These are phyloP conservation scores for Meleagris gallopavo DNA, from an alignment of 2,113 vertebrate genomes.

Conservation along the genomic window DNA sequence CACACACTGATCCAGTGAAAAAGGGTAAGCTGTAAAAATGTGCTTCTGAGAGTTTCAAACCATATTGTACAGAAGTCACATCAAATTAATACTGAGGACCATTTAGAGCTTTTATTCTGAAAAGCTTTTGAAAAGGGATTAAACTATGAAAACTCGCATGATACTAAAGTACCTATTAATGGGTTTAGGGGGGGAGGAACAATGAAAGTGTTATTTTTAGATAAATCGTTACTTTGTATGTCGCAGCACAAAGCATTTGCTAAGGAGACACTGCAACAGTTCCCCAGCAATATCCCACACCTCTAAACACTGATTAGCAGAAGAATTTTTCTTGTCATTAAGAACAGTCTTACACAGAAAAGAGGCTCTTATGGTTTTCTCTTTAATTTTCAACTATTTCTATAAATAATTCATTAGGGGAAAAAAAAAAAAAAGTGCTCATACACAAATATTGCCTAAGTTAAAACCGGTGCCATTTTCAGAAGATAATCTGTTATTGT, in stretches of 20 bases:
- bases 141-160: constrained; percentile 99
- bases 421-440: neutral
- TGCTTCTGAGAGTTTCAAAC: constrained; percentile 89
- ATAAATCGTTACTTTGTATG: constrained; percentile 84
- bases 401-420: constrained; percentile 47
- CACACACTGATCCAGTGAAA: constrained; percentile 83
- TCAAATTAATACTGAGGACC: constrained; percentile 99
- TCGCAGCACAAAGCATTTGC: constrained; percentile 77
- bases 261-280: constrained; percentile 69
- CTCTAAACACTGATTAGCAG: constrained; percentile 62
- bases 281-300: constrained; percentile 62
- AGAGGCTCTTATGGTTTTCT: constrained; percentile 44
- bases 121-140: constrained; percentile 99
- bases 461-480: accelerated
- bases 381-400: constrained; percentile 42
- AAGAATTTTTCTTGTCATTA: constrained; percentile 57
- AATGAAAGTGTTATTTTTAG: constrained; percentile 87
- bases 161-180: constrained; percentile 98
- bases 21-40: constrained; percentile 87
- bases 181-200: constrained; percentile 81
- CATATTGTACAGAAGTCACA: constrained; percentile 99
- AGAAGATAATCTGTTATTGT: neutral
- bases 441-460: neutral
- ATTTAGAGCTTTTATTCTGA: constrained; percentile 96
- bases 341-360: constrained; percentile 61